A percentile compares a stretch with the other conserved stretches of the same genome.
These are phyloP conservation scores for Opisthocomus hoazin DNA, from an alignment of 2,113 vertebrate species.

Conservation along the genomic window DNA sequence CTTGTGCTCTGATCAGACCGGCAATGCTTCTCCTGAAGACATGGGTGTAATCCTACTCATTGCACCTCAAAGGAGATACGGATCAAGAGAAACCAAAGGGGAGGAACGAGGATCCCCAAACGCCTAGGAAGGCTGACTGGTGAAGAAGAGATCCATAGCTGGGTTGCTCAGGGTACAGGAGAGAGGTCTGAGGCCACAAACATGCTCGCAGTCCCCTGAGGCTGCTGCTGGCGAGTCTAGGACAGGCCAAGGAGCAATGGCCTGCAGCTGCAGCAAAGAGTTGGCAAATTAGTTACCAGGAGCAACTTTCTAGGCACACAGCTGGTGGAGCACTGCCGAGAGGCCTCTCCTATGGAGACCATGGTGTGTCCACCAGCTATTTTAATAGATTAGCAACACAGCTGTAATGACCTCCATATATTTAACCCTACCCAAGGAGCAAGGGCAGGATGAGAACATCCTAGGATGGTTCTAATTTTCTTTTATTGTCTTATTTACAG, in stretches of 20 bases:
- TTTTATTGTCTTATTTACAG: neutral
- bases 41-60: neutral
- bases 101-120: neutral
- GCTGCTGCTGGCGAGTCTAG: neutral
- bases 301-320: neutral
- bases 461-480: neutral
- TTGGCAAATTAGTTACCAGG: neutral
- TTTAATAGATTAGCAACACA: neutral
- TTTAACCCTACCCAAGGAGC: neutral
- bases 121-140: neutral
- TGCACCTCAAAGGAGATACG: neutral
- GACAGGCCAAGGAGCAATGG: neutral
- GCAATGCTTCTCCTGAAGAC: neutral
- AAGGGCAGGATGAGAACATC: neutral
- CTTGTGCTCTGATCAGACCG: neutral
- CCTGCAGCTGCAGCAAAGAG: neutral
- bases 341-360: neutral
- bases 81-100: neutral
- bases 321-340: neutral
- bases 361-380: neutral
- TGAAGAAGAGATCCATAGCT: neutral
- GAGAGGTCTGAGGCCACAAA: neutral
- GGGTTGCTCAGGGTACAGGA: neutral
- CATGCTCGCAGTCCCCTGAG: rapidly evolving
- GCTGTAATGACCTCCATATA: neutral